phyloP scores from a whole-genome alignment of 2,888 invertebrate species.

The Sturmia bella region DNA sequence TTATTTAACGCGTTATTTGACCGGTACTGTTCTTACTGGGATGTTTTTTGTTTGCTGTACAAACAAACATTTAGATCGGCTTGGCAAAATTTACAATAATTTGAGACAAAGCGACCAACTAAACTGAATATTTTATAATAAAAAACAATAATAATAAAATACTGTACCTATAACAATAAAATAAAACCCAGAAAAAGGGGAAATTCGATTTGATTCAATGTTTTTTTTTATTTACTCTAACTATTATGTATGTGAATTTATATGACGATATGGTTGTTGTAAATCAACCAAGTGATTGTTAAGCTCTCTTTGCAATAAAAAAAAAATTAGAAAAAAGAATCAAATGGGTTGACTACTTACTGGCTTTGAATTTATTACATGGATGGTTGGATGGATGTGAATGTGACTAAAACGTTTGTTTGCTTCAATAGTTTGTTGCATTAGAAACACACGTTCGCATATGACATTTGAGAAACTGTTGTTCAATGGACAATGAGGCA shows the following conservation, averaged over 20 bases:
- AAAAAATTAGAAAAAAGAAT: slow-evolving; percentile 19
- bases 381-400: slow-evolving; percentile 53
- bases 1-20: too few species aligned
- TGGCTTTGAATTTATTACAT: slow-evolving; percentile 68
- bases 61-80: slow-evolving; percentile 59
- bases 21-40: neutral
- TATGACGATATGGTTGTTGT: slow-evolving; percentile 52
- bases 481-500: slow-evolving; percentile 15
- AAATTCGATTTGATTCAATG: slow-evolving; percentile 50
- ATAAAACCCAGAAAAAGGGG: slow-evolving; percentile 48
- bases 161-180: slow-evolving; percentile 24
- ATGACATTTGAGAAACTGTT: slow-evolving; percentile 39
- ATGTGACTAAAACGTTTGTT: slow-evolving; percentile 46
- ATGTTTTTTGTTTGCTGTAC: neutral
- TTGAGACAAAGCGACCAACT: slow-evolving; percentile 67
- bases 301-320: slow-evolving; percentile 24
- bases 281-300: slow-evolving; percentile 58
- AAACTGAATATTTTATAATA: slow-evolving; percentile 55
- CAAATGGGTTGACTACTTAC: slow-evolving; percentile 61
- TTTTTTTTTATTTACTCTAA: slow-evolving; percentile 40
- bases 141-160: slow-evolving; percentile 10
- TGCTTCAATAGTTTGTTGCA: slow-evolving; percentile 52
- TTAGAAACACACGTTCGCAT: slow-evolving; percentile 22
- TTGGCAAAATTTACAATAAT: slow-evolving; percentile 69
- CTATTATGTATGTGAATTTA: slow-evolving; percentile 51